Base-by-base conservation (phyloP, 2,888 invertebrate species). In the Stenodera caucasica region DNA sequence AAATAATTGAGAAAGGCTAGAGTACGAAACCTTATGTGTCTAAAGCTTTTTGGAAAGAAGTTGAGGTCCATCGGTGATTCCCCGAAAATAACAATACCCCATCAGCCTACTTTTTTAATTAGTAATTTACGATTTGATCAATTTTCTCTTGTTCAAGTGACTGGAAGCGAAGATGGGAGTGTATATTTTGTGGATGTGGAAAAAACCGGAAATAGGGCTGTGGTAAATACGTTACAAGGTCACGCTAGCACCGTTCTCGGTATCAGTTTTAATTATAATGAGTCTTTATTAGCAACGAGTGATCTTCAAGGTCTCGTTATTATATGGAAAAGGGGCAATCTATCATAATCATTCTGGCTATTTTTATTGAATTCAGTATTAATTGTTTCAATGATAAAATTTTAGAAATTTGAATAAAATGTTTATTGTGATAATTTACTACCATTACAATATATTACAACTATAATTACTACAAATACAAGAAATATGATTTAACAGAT, bases 191-290 rank as follows among this genome's bases (percentile, higher is more conserved):
- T 90, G 57, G 90, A 92, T 77, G 86, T 91, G 58, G 89, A 90
- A 76, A 83, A 83, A 5, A 83, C 80, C 55, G 81, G 81, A 0
- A 81, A 81, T 12, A 83, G 84, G 45, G 84, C 85, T 2, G 83
- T 85, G 29, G 82, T 86, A 30, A 86, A 86, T 67, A 86, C 85
- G 60, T 72, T 86, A 32, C 86, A 86, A 79, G 86, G 93, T 7
- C 94, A 94, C 80, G 89, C 92, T 1, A 86, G 88, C n/a, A 88
- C 93, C 0, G 91, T 93, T 55, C 81, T 93, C 18, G 91, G 92
- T 55, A 89, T 94, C 29, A 89, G 90, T 70, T 94, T 94, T 80
- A 94, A 93, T 81, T 92, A 92, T 81, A 92, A 94, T 79, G 94
- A 94, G 82, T 90, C 91, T 74, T 83, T 93, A 67, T 82, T 94